Conservation (phyloP, 1,140 invertebrate genomes). For the Diorhabda sublineata region DNA sequence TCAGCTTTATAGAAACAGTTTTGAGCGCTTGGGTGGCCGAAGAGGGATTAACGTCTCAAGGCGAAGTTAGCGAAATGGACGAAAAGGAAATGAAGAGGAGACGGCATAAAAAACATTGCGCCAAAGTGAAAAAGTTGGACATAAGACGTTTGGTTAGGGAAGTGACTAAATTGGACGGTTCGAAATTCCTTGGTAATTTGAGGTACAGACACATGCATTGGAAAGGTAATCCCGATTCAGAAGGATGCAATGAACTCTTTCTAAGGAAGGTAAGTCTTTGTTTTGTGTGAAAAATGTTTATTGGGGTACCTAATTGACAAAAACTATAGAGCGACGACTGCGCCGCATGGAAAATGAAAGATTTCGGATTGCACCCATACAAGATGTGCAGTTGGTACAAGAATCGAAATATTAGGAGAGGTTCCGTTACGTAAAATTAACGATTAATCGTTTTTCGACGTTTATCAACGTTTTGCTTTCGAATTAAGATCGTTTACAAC, state of each 20-base stretch:
- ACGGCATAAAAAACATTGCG: conserved; percentile 61
- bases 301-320: too few species aligned
- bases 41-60: conserved; percentile 61
- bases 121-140: conserved; percentile 59
- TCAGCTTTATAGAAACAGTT: conserved; percentile 69
- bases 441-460: too few species aligned
- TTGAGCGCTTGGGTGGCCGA: conserved; percentile 65
- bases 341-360: too few species aligned
- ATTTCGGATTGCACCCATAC: too few species aligned
- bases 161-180: conserved; percentile 59
- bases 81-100: conserved; percentile 58
- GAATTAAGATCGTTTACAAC: too few species aligned
- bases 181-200: conserved; percentile 58
- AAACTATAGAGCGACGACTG: too few species aligned
- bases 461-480: too few species aligned
- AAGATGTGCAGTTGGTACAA: too few species aligned
- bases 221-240: conserved; percentile 60
- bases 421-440: too few species aligned
- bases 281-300: too few species aligned
- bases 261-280: conserved; percentile 61
- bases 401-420: too few species aligned
- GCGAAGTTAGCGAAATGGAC: conserved; percentile 61
- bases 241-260: conserved; percentile 70
- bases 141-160: conserved; percentile 62
- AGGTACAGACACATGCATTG: conserved; percentile 68